Percentiles rank a stretch among this genome's conserved stretches.
Conservation (phyloP, 2,888 invertebrate species). For the Sarcophaga carnaria region DNA sequence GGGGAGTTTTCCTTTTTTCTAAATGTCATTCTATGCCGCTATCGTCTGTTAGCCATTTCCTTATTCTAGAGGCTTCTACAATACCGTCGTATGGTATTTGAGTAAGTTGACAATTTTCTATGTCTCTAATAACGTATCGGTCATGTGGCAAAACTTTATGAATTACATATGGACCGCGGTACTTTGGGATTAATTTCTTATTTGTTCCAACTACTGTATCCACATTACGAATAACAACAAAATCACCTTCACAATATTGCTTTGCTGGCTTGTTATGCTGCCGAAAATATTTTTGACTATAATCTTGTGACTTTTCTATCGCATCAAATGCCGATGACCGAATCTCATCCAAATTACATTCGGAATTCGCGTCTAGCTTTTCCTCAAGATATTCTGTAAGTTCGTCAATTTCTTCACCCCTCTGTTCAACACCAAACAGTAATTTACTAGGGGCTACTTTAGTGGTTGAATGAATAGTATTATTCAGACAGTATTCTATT, state of each 20-base stretch:
- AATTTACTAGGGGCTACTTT: slow-evolving; percentile 33
- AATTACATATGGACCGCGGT: slow-evolving; percentile 7
- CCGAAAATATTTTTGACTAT: not conserved
- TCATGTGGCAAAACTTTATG: slow-evolving; percentile 14
- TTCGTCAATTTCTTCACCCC: slow-evolving; percentile 10
- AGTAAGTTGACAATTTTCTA: slow-evolving; percentile 25
- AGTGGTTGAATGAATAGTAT: slow-evolving; percentile 34
- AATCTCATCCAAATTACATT: slow-evolving; percentile 7
- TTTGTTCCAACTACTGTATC: slow-evolving; percentile 1
- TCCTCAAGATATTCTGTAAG: slow-evolving; percentile 23
- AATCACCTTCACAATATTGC: not conserved
- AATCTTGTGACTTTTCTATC: not conserved
- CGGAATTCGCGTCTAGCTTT: not conserved
- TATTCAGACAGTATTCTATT: slow-evolving; percentile 59
- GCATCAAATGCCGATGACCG: not conserved
- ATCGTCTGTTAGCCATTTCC: not conserved
- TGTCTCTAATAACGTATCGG: slow-evolving; percentile 13
- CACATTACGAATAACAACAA: slow-evolving; percentile 23
- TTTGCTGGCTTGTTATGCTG: not conserved
- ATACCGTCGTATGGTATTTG: slow-evolving; percentile 24
- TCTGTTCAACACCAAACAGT: slow-evolving; percentile 54
- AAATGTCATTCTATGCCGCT: not conserved
- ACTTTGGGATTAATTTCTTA: slow-evolving; percentile 10
- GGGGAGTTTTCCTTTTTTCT: not conserved
- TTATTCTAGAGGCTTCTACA: slow-evolving; percentile 15